Evolutionary conservation across 2,113 vertebrate genomes (phyloP).

Genomic region (Fregetta grallaria): DNA sequence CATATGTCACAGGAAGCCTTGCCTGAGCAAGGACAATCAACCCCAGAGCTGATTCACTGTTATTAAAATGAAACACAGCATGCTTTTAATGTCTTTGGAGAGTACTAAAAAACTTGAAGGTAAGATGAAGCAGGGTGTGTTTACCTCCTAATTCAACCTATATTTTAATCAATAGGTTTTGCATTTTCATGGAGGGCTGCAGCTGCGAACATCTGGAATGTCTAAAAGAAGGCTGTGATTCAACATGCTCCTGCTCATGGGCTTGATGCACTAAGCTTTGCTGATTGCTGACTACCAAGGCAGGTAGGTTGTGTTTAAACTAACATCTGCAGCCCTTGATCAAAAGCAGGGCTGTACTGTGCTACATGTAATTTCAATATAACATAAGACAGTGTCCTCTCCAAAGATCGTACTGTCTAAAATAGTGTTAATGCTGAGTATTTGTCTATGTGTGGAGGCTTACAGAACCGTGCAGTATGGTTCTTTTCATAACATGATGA

Average conservation of each 20-base stretch:
- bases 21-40: conserved; percentile 43
- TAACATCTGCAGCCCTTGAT: not conserved
- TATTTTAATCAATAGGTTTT: not conserved
- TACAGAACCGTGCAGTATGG: not conserved
- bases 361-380: not conserved
- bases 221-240: not conserved
- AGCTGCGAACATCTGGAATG: not conserved
- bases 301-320: not conserved
- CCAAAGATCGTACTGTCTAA: not conserved
- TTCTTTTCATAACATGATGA: not conserved
- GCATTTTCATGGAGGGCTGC: not conserved
- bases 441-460: not conserved
- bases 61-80: not conserved
- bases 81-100: not conserved
- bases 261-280: not conserved
- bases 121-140: not conserved
- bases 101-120: not conserved
- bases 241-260: not conserved
- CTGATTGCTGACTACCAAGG: not conserved
- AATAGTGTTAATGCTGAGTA: not conserved
- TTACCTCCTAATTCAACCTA: not conserved
- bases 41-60: not conserved
- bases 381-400: not conserved
- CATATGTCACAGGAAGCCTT: conserved; percentile 62
- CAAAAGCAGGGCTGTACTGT: not conserved